phyloP scores from a whole-genome alignment of 2,888 invertebrate genomes.

The Acleris sparsana region DNA sequence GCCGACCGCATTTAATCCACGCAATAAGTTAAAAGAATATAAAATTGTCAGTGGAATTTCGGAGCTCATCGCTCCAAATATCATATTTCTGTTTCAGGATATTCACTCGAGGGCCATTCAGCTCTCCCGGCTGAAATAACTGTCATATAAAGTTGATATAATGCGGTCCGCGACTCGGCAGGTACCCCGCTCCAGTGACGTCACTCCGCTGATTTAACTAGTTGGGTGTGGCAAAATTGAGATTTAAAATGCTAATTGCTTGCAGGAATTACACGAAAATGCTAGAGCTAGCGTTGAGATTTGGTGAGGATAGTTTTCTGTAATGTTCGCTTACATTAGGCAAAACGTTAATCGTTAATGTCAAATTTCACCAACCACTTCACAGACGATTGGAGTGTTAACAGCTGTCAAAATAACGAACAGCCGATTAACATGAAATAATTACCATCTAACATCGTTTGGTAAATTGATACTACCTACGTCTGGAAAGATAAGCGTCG shows the following conservation, averaged over 20 bases:
- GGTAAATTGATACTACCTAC: too few species aligned
- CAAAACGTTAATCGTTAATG: not conserved
- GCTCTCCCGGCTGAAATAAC: constrained; percentile 35
- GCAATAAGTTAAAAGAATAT: constrained; percentile 36
- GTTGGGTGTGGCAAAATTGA: constrained; percentile 21
- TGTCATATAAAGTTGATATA: constrained; percentile 38
- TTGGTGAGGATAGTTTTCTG: not conserved
- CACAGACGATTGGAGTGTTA: too few species aligned
- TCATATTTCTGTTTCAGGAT: constrained; percentile 37
- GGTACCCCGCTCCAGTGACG: constrained; percentile 33
- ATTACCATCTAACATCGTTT: too few species aligned
- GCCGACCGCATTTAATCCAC: constrained; percentile 29
- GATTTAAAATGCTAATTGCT: constrained; percentile 32
- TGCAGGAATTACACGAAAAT: constrained; percentile 1
- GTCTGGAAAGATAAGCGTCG: too few species aligned
- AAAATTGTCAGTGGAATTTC: constrained; percentile 36
- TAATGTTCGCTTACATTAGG: not conserved
- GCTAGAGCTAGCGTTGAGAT: not conserved
- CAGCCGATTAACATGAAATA: too few species aligned
- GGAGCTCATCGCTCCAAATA: constrained; percentile 35
- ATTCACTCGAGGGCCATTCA: constrained; percentile 36
- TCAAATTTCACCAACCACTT: too few species aligned
- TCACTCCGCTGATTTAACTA: constrained; percentile 33
- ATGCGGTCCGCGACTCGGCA: constrained; percentile 33
- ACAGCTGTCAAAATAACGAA: too few species aligned